A percentile compares a stretch with the other conserved stretches of the same genome.
Conservation (phyloP, 2,888 invertebrate genomes). For the Galeruca laticollis region DNA sequence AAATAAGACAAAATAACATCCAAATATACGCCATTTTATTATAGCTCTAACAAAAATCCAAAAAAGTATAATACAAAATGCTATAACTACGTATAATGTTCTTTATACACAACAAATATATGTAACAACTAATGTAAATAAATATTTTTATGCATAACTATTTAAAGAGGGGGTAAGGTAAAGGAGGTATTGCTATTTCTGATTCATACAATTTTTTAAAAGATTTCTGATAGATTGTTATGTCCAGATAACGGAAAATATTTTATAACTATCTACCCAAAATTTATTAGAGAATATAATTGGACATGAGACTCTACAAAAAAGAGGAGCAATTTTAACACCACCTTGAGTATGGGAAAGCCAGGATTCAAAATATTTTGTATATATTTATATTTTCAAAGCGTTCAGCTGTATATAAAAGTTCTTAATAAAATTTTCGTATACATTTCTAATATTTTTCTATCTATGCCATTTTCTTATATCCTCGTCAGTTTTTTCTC, state of each 20-base stretch:
- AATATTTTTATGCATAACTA: conserved; percentile 45
- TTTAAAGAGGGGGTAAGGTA: conserved; percentile 18
- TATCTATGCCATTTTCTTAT: no score
- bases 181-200: conserved; percentile 50
- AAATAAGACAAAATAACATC: conserved; percentile 60
- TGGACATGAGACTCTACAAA: conserved; percentile 19
- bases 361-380: no score
- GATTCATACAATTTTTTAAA: conserved; percentile 41
- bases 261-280: not conserved
- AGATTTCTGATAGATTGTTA: conserved; percentile 29
- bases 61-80: conserved; percentile 67
- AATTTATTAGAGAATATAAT: conserved; percentile 1
- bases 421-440: conserved; percentile 17
- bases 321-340: no score
- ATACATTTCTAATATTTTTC: no score
- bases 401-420: no score
- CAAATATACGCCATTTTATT: conserved; percentile 69
- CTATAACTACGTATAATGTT: conserved; percentile 62
- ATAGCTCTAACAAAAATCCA: conserved; percentile 67
- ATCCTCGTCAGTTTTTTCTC: no score
- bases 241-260: conserved; percentile 26
- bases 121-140: conserved; percentile 49
- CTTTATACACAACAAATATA: conserved; percentile 65
- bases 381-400: no score
- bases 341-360: no score